Base-by-base conservation (phyloP, 1,140 invertebrate species). In the Drosophila watanabei region DNA sequence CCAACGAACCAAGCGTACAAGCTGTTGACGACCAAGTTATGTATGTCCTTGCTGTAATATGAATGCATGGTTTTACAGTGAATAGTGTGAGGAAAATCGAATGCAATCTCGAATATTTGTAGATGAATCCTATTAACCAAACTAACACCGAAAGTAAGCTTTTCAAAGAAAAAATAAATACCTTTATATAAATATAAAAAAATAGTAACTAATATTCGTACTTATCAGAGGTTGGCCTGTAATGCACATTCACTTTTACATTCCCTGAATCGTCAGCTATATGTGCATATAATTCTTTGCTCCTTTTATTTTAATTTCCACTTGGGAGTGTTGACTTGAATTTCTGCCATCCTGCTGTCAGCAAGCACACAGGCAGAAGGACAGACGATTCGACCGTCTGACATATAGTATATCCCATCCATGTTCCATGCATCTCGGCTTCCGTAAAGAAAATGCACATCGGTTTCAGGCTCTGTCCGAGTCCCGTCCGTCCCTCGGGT, bases 21-120 rank as follows among this genome's bases (percentile, higher is more conserved):
- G 75, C 75, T 86, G 83, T 82, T 80, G 84, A 87, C 80, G 65
- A 72, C 62, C 70, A 76, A 88, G 84, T 77, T 87, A 87, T 88
- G 80, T 88, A 49, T 49, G 48, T 49, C 80, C 83, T 87, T 82
- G 71, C 71, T 69, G 68, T 65, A 65, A 82, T 71, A 60, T 28
- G 80, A 58, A 66, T 48, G 52, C 59, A 72, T 43, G 49, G 41
- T 11, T n/a, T 43, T 61, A 78, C 75, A 78, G 75, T 59, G 63
- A 41, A 32, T 24, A 7, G 24, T 46, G 1, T 7, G 2, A 14
- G 20, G 8, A 37, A 14, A 54, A 24, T 24, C 8, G 1, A 37
- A 37, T 35, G 14, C 1, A 13, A 18, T 52, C 18, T 4, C 1
- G 11, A 32, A 18, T n/a, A 2, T 16, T 56, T 56, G 10, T 4